Evolutionary conservation across 2,797 vertebrate genomes (phyloP).

Genomic region (Hephaestus fuliginosus): DNA sequence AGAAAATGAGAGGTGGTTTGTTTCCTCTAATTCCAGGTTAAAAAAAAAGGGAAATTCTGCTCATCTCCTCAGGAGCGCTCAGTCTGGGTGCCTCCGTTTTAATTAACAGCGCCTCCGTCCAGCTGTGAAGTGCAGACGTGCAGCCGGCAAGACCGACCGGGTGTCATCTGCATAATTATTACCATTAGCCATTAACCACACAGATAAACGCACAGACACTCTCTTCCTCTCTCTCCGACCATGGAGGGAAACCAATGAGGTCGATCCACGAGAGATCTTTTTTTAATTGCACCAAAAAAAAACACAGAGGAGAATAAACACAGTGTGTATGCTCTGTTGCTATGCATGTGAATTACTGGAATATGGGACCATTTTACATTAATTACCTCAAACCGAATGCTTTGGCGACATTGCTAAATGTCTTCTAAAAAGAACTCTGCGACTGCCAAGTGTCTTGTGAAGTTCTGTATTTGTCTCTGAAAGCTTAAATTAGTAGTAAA

Average conservation of each 20-base stretch:
- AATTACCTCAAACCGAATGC: neutral
- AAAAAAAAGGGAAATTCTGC: neutral
- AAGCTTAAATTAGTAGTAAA: no score
- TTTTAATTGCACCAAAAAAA: neutral
- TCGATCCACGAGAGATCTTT: neutral
- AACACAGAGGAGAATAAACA: no score
- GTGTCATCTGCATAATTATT: constrained; percentile 1
- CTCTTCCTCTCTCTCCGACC: neutral
- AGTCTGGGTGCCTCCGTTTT: neutral
- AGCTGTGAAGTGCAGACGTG: constrained; percentile 7
- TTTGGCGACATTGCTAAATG: neutral
- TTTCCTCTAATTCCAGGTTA: constrained; percentile 2
- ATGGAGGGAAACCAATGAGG: neutral
- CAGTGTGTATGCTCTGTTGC: neutral
- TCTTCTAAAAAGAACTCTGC: neutral
- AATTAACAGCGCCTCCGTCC: neutral
- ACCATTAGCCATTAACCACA: constrained; percentile 23
- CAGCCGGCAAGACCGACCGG: neutral
- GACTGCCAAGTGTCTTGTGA: neutral
- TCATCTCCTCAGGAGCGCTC: neutral
- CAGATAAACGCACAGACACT: neutral
- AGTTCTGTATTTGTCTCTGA: neutral
- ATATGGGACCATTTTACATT: neutral
- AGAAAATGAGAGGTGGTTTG: neutral
- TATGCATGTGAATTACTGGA: neutral